Evolutionary conservation across 2,113 vertebrate species (phyloP).

Genomic region (Mandrillus leucophaeus): DNA sequence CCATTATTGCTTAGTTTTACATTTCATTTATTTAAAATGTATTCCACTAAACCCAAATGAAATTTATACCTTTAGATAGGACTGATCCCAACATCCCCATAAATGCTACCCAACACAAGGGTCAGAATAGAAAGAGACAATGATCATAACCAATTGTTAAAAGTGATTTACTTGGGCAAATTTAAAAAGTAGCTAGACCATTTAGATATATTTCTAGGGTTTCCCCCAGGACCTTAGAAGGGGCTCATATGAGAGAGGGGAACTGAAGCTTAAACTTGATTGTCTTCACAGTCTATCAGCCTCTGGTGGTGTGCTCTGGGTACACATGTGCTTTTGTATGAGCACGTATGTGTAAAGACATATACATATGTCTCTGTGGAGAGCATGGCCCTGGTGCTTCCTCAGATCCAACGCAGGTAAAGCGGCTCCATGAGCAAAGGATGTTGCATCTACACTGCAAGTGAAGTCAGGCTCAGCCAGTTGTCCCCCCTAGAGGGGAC

Average conservation of each 20-base stretch:
- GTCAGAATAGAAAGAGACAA: not conserved
- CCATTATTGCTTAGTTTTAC: not conserved
- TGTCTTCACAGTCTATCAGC: not conserved
- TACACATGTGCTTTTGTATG: not conserved
- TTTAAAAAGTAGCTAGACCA: not conserved
- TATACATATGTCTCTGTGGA: too few relatives aligned
- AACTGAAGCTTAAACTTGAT: not conserved
- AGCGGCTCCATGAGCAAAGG: not conserved
- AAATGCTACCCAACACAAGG: not conserved
- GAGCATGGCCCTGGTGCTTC: not conserved
- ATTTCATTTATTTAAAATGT: not conserved
- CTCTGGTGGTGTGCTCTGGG: not conserved
- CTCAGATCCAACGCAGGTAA: not conserved
- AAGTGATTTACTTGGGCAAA: conserved; percentile 30
- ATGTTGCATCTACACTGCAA: not conserved
- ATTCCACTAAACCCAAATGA: not conserved
- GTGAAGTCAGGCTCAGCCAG: not conserved
- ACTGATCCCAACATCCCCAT: not conserved
- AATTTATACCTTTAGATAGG: not conserved
- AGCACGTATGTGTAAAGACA: not conserved
- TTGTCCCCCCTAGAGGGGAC: not conserved
- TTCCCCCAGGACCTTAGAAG: not conserved
- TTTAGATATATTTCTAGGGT: not conserved
- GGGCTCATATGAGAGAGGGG: not conserved
- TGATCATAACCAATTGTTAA: not conserved